Conservation (phyloP, 2,888 invertebrate genomes). For the Fragum fragum region DNA sequence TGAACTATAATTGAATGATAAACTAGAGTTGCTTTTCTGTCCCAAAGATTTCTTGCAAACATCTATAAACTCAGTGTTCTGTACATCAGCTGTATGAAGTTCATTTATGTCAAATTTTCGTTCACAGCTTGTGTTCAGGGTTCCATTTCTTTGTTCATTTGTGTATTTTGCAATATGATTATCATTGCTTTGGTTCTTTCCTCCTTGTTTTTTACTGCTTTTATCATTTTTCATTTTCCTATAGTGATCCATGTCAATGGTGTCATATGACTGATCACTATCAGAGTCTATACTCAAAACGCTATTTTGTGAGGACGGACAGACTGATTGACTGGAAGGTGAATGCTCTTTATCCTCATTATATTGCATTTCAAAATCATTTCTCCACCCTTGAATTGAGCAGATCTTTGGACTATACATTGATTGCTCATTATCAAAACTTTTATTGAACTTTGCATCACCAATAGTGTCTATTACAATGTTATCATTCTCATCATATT, state of each 20-base stretch:
- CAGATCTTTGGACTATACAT: not conserved
- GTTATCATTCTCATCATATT: not conserved
- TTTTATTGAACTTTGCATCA: not conserved
- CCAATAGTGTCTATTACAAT: not conserved
- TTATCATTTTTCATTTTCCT: constrained; percentile 5
- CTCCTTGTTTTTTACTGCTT: not conserved
- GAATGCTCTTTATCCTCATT: not conserved
- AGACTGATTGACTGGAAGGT: not conserved
- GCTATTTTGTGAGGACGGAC: not conserved
- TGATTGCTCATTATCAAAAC: not conserved
- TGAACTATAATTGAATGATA: too few species aligned
- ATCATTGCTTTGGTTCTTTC: too few species aligned
- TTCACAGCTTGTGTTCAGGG: too few species aligned
- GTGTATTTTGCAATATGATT: too few species aligned
- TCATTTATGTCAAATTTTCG: too few species aligned
- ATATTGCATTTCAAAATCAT: not conserved
- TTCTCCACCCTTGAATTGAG: not conserved
- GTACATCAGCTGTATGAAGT: too few species aligned
- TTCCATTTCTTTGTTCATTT: too few species aligned
- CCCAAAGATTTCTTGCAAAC: too few species aligned
- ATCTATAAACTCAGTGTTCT: too few species aligned
- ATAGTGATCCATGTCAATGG: constrained; percentile 42
- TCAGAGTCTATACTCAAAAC: constrained; percentile 18
- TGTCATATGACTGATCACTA: constrained; percentile 33
- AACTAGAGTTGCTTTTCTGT: too few species aligned